Evolutionary conservation across 2,888 invertebrate genomes (phyloP).

Genomic region (Chaetogeoica ovagalla): DNA sequence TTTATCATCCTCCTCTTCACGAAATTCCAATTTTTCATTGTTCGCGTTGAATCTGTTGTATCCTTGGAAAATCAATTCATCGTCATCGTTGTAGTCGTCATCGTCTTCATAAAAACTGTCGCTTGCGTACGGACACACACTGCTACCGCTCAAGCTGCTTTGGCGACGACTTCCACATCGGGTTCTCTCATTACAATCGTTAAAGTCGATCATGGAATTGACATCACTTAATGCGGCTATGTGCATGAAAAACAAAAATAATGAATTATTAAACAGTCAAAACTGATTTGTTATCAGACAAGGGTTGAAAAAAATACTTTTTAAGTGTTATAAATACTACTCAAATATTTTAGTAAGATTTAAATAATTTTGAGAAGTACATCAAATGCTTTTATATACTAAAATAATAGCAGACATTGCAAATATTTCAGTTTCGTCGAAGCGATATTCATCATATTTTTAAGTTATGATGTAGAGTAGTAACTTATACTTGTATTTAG

Average conservation of each 20-base stretch:
- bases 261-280: background rate
- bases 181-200: conserved; percentile 24
- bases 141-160: conserved; percentile 15
- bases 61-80: conserved; percentile 1
- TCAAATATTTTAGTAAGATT: too few species aligned
- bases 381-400: too few species aligned
- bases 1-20: background rate
- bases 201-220: conserved; percentile 73
- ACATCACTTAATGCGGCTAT: conserved; percentile 79
- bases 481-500: too few species aligned
- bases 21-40: background rate
- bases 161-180: conserved; percentile 22
- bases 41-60: background rate
- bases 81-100: conserved; percentile 62
- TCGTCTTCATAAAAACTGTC: conserved; percentile 60
- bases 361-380: too few species aligned
- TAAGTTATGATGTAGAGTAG: too few species aligned
- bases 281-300: too few species aligned
- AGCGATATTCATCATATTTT: too few species aligned
- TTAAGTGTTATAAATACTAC: too few species aligned
- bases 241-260: conserved; percentile 45
- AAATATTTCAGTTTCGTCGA: too few species aligned
- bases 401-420: too few species aligned
- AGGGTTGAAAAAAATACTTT: too few species aligned
- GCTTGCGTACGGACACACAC: conserved; percentile 18